phyloP scores from a whole-genome alignment of 2,113 vertebrate species.

The Thermophis baileyi region DNA sequence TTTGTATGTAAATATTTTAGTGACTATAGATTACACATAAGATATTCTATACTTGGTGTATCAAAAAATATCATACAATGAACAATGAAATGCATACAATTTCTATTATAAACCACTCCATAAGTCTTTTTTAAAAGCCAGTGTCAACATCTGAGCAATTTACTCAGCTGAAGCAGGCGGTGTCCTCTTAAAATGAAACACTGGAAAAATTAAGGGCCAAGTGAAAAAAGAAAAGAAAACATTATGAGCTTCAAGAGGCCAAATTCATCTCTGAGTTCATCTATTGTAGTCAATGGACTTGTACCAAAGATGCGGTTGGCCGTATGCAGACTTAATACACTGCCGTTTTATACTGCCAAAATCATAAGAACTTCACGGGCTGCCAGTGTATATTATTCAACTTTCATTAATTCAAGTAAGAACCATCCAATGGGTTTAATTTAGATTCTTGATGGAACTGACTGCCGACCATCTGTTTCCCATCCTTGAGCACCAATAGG shows the following conservation, averaged over 20 bases:
- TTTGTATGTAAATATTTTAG: neutral
- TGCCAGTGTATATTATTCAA: conserved; percentile 58
- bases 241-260: neutral
- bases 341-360: conserved; percentile 29
- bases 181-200: neutral
- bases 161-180: neutral
- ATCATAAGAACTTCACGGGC: conserved; percentile 37
- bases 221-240: neutral
- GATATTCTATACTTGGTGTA: neutral
- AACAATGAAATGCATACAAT: neutral
- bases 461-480: conserved; percentile 64
- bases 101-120: neutral
- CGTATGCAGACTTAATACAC: conserved; percentile 40
- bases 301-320: conserved; percentile 1
- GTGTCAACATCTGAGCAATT: neutral
- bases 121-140: neutral
- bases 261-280: neutral
- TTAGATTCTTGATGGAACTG: conserved; percentile 58
- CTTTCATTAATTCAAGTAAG: conserved; percentile 67
- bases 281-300: neutral
- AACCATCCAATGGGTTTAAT: conserved; percentile 59
- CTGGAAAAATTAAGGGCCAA: neutral
- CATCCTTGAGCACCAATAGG: conserved; percentile 32
- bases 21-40: neutral
- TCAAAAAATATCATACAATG: neutral